These are phyloP conservation scores for Drosophila paulistorum DNA, from an alignment of 1,140 invertebrate genomes.

Conservation along the genomic window DNA sequence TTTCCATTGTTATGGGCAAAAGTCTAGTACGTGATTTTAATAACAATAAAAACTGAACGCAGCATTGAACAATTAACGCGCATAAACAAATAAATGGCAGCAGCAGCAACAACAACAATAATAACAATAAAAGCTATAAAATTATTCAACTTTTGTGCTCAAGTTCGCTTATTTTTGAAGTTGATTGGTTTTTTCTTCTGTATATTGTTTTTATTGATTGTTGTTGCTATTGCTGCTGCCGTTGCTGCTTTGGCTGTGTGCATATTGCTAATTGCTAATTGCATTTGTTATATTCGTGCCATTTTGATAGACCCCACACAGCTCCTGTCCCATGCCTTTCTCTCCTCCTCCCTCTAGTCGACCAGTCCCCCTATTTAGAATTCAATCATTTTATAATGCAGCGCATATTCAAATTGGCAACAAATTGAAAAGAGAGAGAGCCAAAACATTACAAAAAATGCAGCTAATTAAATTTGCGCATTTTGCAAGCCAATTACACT, in stretches of 20 bases:
- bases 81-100: constrained; percentile 31
- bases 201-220: constrained; percentile 53
- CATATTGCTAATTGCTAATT: constrained; percentile 72
- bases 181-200: constrained; percentile 44
- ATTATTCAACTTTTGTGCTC: constrained; percentile 51
- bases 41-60: constrained; percentile 70
- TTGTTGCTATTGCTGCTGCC: constrained; percentile 19
- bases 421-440: constrained; percentile 21
- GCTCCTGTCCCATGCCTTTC: too few relatives aligned
- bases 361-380: constrained; percentile 25
- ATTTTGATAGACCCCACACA: constrained; percentile 10
- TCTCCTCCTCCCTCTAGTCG: neutral
- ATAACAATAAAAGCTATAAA: constrained; percentile 30
- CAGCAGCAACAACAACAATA: constrained; percentile 24
- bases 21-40: constrained; percentile 74
- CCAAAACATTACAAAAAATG: constrained; percentile 35
- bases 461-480: constrained; percentile 61
- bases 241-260: constrained; percentile 23
- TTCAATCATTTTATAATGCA: constrained; percentile 68
- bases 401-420: constrained; percentile 50
- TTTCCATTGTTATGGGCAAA: constrained; percentile 30
- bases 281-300: constrained; percentile 49
- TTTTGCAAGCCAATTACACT: constrained; percentile 42
- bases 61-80: constrained; percentile 71
- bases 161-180: constrained; percentile 52